These are phyloP conservation scores for Liasis olivaceus DNA, from an alignment of 2,797 vertebrate genomes.

Conservation along the genomic window DNA sequence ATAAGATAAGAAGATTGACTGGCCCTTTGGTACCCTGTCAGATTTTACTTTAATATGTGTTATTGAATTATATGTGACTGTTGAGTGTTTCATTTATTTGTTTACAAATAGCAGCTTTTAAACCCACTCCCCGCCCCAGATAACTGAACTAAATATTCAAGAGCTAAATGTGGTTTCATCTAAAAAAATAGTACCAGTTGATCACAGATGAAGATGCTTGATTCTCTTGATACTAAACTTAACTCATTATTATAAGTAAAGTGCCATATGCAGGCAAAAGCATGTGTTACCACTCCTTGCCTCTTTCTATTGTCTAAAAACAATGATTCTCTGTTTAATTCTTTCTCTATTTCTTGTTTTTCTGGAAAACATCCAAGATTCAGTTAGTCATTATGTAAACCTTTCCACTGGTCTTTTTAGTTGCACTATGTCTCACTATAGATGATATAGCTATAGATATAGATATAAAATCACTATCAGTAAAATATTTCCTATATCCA, in stretches of 20 bases:
- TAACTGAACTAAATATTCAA: slow-evolving; percentile 53
- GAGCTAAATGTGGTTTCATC: slow-evolving; percentile 65
- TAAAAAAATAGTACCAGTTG: slow-evolving; percentile 69
- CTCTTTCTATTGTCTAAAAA: slow-evolving; percentile 68
- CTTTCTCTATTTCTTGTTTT: slow-evolving; percentile 66
- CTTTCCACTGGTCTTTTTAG: slow-evolving; percentile 69
- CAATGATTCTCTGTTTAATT: slow-evolving; percentile 66
- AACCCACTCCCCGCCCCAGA: background rate
- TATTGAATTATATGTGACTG: background rate
- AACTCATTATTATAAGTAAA: slow-evolving; percentile 75
- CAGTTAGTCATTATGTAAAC: slow-evolving; percentile 74
- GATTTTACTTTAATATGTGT: background rate
- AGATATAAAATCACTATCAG: slow-evolving; percentile 32
- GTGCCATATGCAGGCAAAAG: slow-evolving; percentile 68
- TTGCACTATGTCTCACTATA: slow-evolving; percentile 60
- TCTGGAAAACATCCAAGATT: slow-evolving; percentile 75
- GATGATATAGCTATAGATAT: background rate
- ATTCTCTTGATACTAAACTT: slow-evolving; percentile 77
- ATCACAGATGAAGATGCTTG: slow-evolving; percentile 66
- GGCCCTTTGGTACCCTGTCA: background rate
- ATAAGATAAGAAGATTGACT: background rate
- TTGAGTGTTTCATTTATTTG: background rate
- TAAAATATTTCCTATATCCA: slow-evolving; percentile 65
- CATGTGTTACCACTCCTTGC: slow-evolving; percentile 57
- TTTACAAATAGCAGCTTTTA: background rate